Evolutionary conservation across 2,888 invertebrate species (phyloP).

Genomic region (Eristalinus sepulchralis): DNA sequence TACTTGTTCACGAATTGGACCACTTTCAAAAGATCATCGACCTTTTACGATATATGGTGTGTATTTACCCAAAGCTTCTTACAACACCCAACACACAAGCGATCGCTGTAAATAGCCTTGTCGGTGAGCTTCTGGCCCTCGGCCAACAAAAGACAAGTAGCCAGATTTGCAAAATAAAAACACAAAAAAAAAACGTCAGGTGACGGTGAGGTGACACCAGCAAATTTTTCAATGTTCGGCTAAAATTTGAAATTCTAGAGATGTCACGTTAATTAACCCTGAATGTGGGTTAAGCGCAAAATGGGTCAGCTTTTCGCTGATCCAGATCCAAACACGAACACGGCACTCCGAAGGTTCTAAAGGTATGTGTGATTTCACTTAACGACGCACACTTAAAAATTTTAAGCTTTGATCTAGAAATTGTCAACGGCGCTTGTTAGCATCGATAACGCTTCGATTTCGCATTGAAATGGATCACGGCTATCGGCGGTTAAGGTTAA

Average conservation of each 20-base stretch:
- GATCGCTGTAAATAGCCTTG: conserved; percentile 28
- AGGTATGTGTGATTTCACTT: background rate
- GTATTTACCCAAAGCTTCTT: conserved; percentile 13
- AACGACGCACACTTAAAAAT: background rate
- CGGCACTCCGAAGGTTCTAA: background rate
- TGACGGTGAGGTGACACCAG: conserved; percentile 28
- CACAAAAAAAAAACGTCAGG: background rate
- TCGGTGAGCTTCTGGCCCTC: conserved; percentile 13
- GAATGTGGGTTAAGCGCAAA: background rate
- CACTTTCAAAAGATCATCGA: conserved; percentile 52
- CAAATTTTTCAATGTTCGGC: background rate
- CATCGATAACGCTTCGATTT: conserved; percentile 7
- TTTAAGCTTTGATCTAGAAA: background rate
- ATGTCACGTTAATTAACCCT: background rate
- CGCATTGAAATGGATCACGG: background rate
- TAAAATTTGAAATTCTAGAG: background rate
- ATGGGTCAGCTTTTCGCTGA: background rate
- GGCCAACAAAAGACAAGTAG: conserved; percentile 27
- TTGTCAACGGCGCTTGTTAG: background rate
- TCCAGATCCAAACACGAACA: background rate
- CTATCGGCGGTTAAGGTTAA: conserved; percentile 1
- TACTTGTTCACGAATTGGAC: background rate
- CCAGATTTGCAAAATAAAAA: conserved; percentile 35
- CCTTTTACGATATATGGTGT: conserved; percentile 35
- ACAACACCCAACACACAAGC: background rate